These are phyloP conservation scores for Calephelis virginiensis DNA, from an alignment of 1,140 invertebrate species.

Conservation along the genomic window DNA sequence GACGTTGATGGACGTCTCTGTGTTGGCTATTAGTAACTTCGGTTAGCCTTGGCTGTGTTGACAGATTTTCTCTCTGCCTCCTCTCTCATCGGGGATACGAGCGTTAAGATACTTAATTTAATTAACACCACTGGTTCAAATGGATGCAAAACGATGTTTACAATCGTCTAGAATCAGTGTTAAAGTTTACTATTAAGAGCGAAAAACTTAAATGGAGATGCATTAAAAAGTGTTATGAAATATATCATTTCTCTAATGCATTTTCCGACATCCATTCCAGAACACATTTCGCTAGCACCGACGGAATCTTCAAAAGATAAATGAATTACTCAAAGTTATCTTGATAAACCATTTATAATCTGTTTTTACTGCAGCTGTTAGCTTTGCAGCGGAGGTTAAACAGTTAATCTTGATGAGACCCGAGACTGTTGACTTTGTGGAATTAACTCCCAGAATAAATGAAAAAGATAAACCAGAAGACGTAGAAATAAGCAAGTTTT, in stretches of 20 bases:
- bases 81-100: too few relatives aligned
- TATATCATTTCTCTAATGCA: conserved; percentile 11
- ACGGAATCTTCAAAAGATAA: conserved; percentile 30
- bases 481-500: neutral
- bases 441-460: conserved; percentile 39
- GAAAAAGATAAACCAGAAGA: conserved; percentile 20
- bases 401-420: conserved; percentile 48
- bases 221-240: conserved; percentile 4
- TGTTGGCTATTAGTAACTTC: too few relatives aligned
- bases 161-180: too few relatives aligned
- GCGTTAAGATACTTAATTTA: too few relatives aligned
- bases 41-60: too few relatives aligned
- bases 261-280: neutral
- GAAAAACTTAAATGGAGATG: neutral
- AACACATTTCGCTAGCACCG: conserved; percentile 15
- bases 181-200: neutral
- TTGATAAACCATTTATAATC: conserved; percentile 44
- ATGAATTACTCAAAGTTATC: conserved; percentile 39
- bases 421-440: conserved; percentile 40
- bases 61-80: too few relatives aligned
- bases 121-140: too few relatives aligned
- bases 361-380: conserved; percentile 33
- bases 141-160: too few relatives aligned
- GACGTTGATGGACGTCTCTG: too few relatives aligned
- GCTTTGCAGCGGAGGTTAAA: conserved; percentile 37